phyloP scores from a whole-genome alignment of 1,140 invertebrate species.

The Euglossa dilemma region DNA sequence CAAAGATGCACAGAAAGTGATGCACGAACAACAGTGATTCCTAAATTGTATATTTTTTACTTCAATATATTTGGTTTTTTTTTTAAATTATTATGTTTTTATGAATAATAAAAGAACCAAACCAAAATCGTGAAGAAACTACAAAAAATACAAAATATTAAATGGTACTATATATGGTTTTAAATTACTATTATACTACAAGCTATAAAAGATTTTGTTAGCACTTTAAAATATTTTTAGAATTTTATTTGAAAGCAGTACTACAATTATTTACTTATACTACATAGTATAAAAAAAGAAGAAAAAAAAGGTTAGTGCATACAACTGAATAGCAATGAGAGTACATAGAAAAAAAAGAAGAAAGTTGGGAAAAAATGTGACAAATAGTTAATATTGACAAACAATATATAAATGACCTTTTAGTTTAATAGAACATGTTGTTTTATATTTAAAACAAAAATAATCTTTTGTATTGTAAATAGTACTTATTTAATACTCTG shows the following conservation, averaged over 20 bases:
- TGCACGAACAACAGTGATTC: constrained; percentile 28
- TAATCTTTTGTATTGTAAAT: background rate
- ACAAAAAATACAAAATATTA: background rate
- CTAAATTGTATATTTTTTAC: background rate
- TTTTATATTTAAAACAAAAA: background rate
- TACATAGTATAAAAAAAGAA: background rate
- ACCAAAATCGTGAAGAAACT: background rate
- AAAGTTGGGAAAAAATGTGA: background rate
- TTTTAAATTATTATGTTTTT: background rate
- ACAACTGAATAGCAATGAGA: background rate
- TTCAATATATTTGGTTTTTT: background rate
- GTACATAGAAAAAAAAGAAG: background rate
- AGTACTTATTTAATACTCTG: background rate
- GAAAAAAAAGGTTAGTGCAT: background rate
- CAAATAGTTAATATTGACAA: background rate
- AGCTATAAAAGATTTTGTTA: background rate
- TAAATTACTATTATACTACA: background rate
- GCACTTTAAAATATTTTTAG: background rate
- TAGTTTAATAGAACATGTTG: background rate
- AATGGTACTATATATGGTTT: background rate
- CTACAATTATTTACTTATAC: background rate
- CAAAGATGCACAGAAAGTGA: constrained; percentile 49
- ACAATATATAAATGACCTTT: constrained; percentile 4
- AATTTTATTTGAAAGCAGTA: background rate
- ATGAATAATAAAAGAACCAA: too few species aligned